These are phyloP conservation scores for Microplitis deprimator DNA, from an alignment of 2,888 invertebrate species.

Conservation along the genomic window DNA sequence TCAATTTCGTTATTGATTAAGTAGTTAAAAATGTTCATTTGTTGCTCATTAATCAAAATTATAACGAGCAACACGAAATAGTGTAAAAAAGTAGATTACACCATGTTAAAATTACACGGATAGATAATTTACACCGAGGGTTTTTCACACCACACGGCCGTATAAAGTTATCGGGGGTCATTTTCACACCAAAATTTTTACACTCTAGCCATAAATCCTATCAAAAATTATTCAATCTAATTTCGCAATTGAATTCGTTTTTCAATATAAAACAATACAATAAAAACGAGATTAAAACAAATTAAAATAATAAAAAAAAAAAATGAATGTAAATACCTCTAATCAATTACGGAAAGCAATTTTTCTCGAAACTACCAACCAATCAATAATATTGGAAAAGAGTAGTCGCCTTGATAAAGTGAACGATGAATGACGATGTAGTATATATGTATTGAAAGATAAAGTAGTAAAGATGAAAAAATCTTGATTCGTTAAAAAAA, in stretches of 20 bases:
- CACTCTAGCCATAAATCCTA: background rate
- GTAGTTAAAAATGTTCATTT: no score
- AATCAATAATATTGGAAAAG: conserved; percentile 31
- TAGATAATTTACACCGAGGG: no score
- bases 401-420: conserved; percentile 27
- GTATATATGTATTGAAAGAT: conserved; percentile 18
- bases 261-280: conserved; percentile 20
- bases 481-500: background rate
- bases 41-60: no score
- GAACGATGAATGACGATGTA: conserved; percentile 6
- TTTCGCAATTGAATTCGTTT: conserved; percentile 12
- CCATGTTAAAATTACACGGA: no score
- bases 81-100: no score
- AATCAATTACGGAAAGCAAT: conserved; percentile 26
- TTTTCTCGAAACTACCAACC: conserved; percentile 32
- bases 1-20: no score
- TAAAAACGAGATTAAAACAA: background rate
- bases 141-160: no score
- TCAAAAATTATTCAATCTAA: background rate
- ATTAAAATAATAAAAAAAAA: background rate
- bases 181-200: conserved; percentile 2
- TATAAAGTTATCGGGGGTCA: background rate
- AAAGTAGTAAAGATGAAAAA: background rate
- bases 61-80: no score
- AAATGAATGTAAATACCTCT: conserved; percentile 3